phyloP scores from a whole-genome alignment of 2,888 invertebrate genomes.

The Artemia sinica region DNA sequence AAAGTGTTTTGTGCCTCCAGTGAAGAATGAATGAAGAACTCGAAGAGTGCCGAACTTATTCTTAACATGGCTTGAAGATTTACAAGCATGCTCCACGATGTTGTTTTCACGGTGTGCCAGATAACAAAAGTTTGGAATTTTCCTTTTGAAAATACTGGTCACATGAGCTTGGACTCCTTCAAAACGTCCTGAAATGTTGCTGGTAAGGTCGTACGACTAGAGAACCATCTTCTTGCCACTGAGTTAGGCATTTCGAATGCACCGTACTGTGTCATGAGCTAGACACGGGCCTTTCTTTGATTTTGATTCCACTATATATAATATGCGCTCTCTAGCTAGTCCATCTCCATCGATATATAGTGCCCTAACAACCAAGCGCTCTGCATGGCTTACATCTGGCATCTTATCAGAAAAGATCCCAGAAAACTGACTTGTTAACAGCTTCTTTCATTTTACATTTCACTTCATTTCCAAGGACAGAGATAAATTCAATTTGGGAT shows the following conservation, averaged over 20 bases:
- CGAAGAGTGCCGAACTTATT: slow-evolving; percentile 8
- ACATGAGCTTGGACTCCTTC: neutral
- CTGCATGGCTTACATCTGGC: no score
- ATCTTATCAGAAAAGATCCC: neutral
- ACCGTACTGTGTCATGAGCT: neutral
- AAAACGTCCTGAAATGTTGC: neutral
- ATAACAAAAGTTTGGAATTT: neutral
- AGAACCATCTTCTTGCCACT: neutral
- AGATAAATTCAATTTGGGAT: neutral
- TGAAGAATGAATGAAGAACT: neutral
- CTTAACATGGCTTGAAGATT: neutral
- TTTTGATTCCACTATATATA: neutral
- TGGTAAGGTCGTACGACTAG: slow-evolving; percentile 3
- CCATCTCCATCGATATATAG: neutral
- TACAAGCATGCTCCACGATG: neutral
- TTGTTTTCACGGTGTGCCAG: neutral
- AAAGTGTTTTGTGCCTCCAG: neutral
- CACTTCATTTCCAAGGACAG: neutral
- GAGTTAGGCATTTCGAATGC: neutral
- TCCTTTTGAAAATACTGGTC: neutral
- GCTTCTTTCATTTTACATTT: neutral
- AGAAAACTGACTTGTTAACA: neutral
- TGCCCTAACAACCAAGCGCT: neutral
- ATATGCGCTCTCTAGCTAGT: neutral
- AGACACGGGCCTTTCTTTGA: neutral